Base-by-base conservation (phyloP, 2,888 invertebrate genomes). In the Sarcophaga caerulescens region DNA sequence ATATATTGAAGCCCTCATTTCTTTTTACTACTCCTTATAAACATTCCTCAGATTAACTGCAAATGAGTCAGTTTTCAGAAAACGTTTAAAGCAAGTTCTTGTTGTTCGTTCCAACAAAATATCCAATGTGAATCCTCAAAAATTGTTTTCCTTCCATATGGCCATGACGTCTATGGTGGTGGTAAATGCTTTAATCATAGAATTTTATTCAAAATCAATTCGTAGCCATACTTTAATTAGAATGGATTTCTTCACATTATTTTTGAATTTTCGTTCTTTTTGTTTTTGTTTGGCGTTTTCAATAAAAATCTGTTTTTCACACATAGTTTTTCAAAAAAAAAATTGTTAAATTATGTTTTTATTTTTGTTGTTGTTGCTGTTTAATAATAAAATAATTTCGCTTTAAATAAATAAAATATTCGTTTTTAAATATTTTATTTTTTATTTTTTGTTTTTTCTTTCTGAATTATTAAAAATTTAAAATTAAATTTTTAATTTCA, bases 301-400 rank as follows among this genome's bases (percentile, higher is more conserved):
- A 52, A 52, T 52, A 52, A 52, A 52, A 52, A 52, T 17, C 17
- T 14, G 1, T 52, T 52, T 52, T 52, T 52, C 52, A 52, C 52
- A 60, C 60, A 5, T 57, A 57, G 1, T 60, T 60, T 60, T 60
- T 60, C 21, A 60, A 60, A 60, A 60, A 60, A 60, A 60, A 60
- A 21, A 5, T 60, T 60, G 19, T 1, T 60, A 19, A 35, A 35
- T 35, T 35, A 10, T 35, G 35, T 10, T 35, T 35, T 35, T 35
- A 8, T 8, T 35, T 6, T 35, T 35, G 35, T 35, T 52, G 52
- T 5, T 52, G 1, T 52, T 52, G 3, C 44, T 35, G 35, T 44
- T 65, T 44, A 44, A 65, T 35, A 35, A 35, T 65, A 10, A 65
- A 68, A 68, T 21, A 68, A 21, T 70, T 70, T 52, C 17, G 5